Conservation (phyloP, 2,888 invertebrate genomes). For the Cerastis leucographa region DNA sequence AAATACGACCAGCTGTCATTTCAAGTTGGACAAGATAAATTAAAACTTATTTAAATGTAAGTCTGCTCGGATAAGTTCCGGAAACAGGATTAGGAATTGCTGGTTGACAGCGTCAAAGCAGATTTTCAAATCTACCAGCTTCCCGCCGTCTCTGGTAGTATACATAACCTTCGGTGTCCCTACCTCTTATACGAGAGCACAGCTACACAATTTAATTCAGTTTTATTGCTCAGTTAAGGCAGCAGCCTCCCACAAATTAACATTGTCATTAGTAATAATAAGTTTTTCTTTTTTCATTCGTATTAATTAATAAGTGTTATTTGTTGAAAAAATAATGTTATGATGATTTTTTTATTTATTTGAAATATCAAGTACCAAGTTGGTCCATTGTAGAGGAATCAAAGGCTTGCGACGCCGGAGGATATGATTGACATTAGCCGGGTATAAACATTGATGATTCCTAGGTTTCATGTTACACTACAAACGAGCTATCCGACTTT, state of each 20-base stretch:
- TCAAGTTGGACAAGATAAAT: background rate
- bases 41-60: background rate
- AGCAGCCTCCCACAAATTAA: too few species aligned
- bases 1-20: background rate
- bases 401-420: slow-evolving; percentile 76
- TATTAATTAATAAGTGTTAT: too few species aligned
- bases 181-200: background rate
- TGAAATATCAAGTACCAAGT: slow-evolving; percentile 15
- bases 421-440: slow-evolving; percentile 85
- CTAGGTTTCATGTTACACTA: slow-evolving; percentile 74
- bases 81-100: background rate
- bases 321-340: too few species aligned
- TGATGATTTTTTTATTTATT: background rate
- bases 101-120: background rate
- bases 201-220: background rate
- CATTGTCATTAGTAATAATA: too few species aligned
- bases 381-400: slow-evolving; percentile 73
- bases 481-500: slow-evolving; percentile 63
- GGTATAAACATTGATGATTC: slow-evolving; percentile 87
- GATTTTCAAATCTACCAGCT: background rate
- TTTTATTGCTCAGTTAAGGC: too few species aligned
- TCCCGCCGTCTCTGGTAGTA: background rate
- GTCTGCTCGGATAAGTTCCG: background rate
- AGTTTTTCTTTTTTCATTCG: too few species aligned
- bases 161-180: background rate